A percentile compares a stretch with the other conserved stretches of the same genome.
Conservation (phyloP, 2,888 invertebrate species). For the Drosophila infuscata region DNA sequence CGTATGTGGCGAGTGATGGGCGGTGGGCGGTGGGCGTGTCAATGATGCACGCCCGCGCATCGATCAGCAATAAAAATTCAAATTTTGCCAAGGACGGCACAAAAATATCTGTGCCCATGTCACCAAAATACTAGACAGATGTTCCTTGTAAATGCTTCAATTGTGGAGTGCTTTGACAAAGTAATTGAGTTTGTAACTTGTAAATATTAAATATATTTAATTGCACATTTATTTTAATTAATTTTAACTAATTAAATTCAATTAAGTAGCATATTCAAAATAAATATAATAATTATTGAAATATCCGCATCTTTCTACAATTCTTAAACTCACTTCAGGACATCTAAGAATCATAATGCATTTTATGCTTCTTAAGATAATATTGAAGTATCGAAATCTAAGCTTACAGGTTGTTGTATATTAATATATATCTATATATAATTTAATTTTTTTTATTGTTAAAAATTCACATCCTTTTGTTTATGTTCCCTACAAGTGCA, state of each 20-base stretch:
- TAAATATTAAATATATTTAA: too few relatives aligned
- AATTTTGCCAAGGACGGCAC: slow-evolving; percentile 71
- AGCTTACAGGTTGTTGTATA: background rate
- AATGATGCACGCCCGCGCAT: slow-evolving; percentile 65
- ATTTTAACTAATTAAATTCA: background rate
- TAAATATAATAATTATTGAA: too few relatives aligned
- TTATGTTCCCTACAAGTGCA: slow-evolving; percentile 3
- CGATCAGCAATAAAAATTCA: slow-evolving; percentile 83
- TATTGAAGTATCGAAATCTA: background rate
- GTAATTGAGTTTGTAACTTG: background rate
- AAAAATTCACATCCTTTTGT: background rate
- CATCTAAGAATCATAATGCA: too few relatives aligned
- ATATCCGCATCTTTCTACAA: too few relatives aligned
- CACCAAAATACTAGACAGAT: slow-evolving; percentile 35
- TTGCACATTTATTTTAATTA: too few relatives aligned
- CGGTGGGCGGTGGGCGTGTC: slow-evolving; percentile 46
- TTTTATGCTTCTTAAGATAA: background rate
- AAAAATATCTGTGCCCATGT: slow-evolving; percentile 47
- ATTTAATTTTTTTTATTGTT: background rate
- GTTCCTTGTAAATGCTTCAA: slow-evolving; percentile 19
- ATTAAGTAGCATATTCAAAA: too few relatives aligned
- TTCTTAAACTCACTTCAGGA: too few relatives aligned
- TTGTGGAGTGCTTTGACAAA: background rate
- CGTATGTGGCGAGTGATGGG: background rate
- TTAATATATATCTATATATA: background rate